phyloP scores from a whole-genome alignment of 2,113 vertebrate species.

The Plotosus lineatus region DNA sequence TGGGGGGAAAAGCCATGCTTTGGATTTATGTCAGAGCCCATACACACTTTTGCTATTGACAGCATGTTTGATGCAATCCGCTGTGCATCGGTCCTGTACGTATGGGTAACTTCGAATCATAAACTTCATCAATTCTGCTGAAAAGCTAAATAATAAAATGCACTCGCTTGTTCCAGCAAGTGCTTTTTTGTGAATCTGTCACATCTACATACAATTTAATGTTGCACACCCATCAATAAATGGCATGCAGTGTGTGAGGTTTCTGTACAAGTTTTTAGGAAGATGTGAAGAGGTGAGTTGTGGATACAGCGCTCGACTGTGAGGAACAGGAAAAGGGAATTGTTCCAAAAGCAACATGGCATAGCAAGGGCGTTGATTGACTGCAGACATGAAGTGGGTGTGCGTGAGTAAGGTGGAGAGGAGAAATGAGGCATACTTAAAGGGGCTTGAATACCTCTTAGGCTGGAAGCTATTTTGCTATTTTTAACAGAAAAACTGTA shows the following conservation, averaged over 20 bases:
- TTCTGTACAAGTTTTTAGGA: constrained; percentile 1
- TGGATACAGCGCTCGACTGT: constrained; percentile 15
- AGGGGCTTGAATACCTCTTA: neutral
- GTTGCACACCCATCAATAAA: neutral
- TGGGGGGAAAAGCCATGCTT: neutral
- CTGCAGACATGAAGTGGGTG: constrained; percentile 4
- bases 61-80: neutral
- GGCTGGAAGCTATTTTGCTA: neutral
- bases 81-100: neutral
- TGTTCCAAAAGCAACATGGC: constrained; percentile 8
- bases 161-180: neutral
- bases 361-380: neutral
- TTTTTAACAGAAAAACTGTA: neutral
- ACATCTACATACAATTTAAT: neutral
- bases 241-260: neutral
- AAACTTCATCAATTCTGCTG: neutral
- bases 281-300: neutral
- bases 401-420: neutral
- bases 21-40: neutral
- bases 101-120: neutral
- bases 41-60: neutral
- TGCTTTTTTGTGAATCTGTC: neutral
- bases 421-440: neutral
- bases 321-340: constrained; percentile 1
- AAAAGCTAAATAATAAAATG: neutral